phyloP scores from a whole-genome alignment of 1,140 invertebrate genomes.

The Meloidogyne chitwoodi region DNA sequence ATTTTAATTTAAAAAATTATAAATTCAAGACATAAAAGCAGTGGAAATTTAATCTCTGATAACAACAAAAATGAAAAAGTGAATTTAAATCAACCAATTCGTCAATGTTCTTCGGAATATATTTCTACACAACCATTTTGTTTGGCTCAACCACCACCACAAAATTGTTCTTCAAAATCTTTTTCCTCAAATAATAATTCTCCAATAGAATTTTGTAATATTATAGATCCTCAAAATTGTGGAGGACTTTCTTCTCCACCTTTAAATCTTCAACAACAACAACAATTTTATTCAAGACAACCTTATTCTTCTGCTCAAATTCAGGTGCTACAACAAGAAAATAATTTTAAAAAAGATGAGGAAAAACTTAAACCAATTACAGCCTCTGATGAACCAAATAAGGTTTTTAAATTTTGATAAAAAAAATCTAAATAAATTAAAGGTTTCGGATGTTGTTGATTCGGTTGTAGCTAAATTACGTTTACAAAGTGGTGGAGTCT shows the following conservation, averaged over 20 bases:
- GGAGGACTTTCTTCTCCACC: neutral
- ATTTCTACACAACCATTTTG: neutral
- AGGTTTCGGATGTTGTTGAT: conserved; percentile 31
- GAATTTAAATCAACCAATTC: neutral
- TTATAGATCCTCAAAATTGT: neutral
- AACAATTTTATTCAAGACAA: neutral
- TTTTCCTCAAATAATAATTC: neutral
- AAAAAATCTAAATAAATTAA: neutral
- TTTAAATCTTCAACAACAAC: neutral
- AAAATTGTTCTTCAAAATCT: neutral
- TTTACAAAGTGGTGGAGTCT: conserved; percentile 4
- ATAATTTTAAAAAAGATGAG: neutral
- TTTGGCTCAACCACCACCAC: neutral
- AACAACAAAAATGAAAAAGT: neutral
- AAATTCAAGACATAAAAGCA: neutral
- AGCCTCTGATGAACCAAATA: neutral
- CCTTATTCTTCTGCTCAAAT: neutral
- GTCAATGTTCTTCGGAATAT: neutral
- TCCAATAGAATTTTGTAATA: neutral
- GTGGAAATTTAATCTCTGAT: neutral
- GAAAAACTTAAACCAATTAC: neutral
- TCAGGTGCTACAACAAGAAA: conserved; percentile 4
- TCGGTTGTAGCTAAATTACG: conserved; percentile 26
- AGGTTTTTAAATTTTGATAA: neutral
- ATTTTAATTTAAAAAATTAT: neutral